Evolutionary conservation across 2,888 invertebrate species (phyloP).

Genomic region (Sepiola atlantica): DNA sequence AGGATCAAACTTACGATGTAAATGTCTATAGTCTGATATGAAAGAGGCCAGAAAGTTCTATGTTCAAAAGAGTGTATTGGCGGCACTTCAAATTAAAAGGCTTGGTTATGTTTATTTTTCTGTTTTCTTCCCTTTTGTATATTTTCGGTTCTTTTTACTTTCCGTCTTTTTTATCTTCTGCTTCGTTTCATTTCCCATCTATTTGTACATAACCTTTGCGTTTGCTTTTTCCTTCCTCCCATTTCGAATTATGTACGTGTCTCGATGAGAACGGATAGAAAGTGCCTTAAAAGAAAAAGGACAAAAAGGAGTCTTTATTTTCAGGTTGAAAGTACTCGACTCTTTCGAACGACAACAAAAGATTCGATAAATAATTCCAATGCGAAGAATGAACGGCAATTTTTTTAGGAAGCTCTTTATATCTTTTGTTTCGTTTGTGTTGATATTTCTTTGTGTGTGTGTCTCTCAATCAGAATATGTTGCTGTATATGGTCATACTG

Average conservation of each 20-base stretch:
- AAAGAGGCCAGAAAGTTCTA: too few species aligned
- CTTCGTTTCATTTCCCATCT: background rate
- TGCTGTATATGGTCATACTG: too few species aligned
- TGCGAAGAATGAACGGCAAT: background rate
- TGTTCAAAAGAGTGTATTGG: background rate
- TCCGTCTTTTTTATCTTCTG: background rate
- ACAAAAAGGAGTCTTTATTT: background rate
- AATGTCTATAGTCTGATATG: too few species aligned
- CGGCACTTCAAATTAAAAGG: background rate
- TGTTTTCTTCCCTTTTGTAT: background rate
- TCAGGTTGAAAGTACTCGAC: background rate
- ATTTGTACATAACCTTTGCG: background rate
- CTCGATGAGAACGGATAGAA: too few species aligned
- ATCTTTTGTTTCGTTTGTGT: background rate
- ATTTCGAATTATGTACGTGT: background rate
- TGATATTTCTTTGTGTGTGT: too few species aligned
- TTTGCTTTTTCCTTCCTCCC: background rate
- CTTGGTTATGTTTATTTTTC: background rate
- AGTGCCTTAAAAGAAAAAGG: too few species aligned
- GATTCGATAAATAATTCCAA: background rate
- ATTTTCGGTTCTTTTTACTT: background rate
- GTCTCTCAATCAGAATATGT: too few species aligned
- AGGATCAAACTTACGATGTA: too few species aligned
- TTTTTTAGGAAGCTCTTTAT: background rate
- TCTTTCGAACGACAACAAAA: background rate